These are phyloP conservation scores for Rhabdophis nuchalis DNA, from an alignment of 2,797 vertebrate genomes.

Conservation along the genomic window DNA sequence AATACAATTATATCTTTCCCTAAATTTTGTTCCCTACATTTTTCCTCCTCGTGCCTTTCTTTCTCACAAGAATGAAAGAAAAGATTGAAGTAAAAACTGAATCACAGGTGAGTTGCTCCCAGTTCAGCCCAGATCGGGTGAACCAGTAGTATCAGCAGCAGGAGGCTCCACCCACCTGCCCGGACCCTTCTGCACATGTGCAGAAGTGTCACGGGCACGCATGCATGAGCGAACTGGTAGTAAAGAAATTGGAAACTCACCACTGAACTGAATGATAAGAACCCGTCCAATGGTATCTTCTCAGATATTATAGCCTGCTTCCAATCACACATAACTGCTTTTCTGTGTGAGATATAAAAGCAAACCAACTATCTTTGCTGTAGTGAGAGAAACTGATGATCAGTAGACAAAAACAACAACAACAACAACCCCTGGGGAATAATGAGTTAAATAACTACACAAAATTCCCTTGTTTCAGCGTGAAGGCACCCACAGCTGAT, in stretches of 20 bases:
- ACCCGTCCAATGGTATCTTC: too few species aligned
- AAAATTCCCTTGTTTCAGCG: neutral
- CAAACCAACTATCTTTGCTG: neutral
- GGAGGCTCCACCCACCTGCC: too few species aligned
- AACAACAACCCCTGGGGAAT: neutral
- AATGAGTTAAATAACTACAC: neutral
- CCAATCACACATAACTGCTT: neutral
- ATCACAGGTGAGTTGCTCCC: too few species aligned
- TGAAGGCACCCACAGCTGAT: neutral
- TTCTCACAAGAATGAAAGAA: neutral
- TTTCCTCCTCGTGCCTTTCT: neutral
- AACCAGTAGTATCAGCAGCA: too few species aligned
- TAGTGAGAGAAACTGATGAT: neutral
- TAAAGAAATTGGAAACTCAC: too few species aligned
- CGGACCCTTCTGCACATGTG: too few species aligned
- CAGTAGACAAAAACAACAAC: neutral
- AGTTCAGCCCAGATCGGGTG: rapidly evolving
- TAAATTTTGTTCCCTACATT: too few species aligned
- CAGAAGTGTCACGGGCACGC: too few species aligned
- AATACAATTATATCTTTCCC: neutral
- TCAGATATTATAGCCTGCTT: neutral
- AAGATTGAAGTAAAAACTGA: neutral
- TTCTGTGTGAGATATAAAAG: neutral
- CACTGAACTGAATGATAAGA: neutral
- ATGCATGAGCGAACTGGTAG: too few species aligned